phyloP scores from a whole-genome alignment of 2,113 vertebrate species.

The Psittacara wagleri region DNA sequence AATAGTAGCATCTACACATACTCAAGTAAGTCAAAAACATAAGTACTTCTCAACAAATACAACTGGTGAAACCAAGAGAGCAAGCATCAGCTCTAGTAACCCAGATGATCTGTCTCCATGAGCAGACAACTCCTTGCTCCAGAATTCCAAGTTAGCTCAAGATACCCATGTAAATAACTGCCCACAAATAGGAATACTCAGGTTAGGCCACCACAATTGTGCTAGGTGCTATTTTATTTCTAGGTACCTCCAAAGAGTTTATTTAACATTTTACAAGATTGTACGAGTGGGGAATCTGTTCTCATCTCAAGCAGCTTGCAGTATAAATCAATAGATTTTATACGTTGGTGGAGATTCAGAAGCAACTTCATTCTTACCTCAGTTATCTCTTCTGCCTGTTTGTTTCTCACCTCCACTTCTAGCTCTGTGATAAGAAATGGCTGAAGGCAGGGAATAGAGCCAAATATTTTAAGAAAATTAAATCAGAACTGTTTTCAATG shows the following conservation, averaged over 20 bases:
- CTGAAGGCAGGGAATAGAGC: background rate
- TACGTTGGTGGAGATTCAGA: background rate
- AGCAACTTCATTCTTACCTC: background rate
- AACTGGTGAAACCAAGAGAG: background rate
- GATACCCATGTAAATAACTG: background rate
- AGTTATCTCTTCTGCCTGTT: background rate
- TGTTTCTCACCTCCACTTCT: background rate
- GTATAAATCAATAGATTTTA: background rate
- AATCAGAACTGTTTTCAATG: background rate
- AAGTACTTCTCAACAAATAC: background rate
- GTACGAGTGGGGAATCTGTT: background rate
- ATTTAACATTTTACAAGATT: background rate
- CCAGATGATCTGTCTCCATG: background rate
- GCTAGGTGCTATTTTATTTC: background rate
- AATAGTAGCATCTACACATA: background rate
- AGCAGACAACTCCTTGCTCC: background rate
- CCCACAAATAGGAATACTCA: background rate
- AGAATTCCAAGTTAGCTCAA: background rate
- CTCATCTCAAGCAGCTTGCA: background rate
- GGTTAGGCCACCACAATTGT: background rate
- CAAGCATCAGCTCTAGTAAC: background rate
- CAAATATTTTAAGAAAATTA: background rate
- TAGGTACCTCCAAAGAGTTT: background rate
- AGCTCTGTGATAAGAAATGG: background rate
- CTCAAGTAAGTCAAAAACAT: background rate